Base-by-base conservation (phyloP, 2,113 vertebrate species). In the Paedocypris sp. region DNA sequence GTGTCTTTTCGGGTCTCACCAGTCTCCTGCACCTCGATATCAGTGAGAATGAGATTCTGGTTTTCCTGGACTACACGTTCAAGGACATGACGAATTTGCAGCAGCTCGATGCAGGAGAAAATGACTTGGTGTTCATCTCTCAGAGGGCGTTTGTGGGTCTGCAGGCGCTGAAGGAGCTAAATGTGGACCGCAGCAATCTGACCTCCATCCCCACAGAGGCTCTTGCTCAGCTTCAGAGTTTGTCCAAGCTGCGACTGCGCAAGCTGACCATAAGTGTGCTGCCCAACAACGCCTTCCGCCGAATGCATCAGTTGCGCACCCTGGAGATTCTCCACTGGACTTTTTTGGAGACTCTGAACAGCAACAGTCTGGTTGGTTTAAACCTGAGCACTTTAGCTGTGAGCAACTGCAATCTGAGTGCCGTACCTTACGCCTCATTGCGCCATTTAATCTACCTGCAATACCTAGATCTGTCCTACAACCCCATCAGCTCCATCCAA, bases 61-160 rank as follows among this genome's bases (percentile, higher is more conserved):
- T 94, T 22, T 89, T 94, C 58, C 75, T 93, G 42, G 92, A 94
- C 32, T 84, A 86, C 36, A 86, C 90, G 5, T 94, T 94, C 67
- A 72, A 74, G 47, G 88, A 89, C 28, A 76, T 90, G 49, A 25
- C 49, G 22, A 86, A 66, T 47, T 77, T 95, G 5, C 77, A 80
- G 58, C 80, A 78, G 13, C 69, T 90, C 20, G 88, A 86, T 23
- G 79, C 79, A 0, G 84, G 85, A 0, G 84, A 89, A 66, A 91
- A 91, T 19, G 88, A 87, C 61, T 53, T 91, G 77, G 83, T 90
- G 20, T 91, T 91, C 32, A 82, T 93, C 50, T 88, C 90, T 1
- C 79, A 88, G 0, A 78, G 84, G 3, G 91, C 90, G 10, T 94
- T 94, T 28, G 43, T 70, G 0, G 88, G 86, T 13, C 74, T 90